A percentile compares a stretch with the other conserved stretches of the same genome.
Evolutionary conservation across 2,888 invertebrate species (phyloP).

Genomic region (Thumatha senex): DNA sequence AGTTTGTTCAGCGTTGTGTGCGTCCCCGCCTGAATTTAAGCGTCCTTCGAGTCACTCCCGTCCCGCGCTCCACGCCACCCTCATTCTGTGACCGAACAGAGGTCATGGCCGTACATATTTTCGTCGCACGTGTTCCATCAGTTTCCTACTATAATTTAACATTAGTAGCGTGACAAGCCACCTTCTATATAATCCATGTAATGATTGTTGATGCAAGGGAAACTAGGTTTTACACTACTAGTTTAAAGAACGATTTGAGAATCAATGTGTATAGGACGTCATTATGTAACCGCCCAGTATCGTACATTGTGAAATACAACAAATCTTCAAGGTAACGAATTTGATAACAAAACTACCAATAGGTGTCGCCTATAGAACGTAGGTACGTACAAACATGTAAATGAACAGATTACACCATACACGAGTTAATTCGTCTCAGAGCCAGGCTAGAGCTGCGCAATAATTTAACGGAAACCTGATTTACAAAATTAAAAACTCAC

Average conservation of each 20-base stretch:
- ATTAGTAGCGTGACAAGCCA: not conserved
- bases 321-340: slow-evolving; percentile 6
- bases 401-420: not conserved
- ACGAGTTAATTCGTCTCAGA: not conserved
- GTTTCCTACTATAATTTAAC: slow-evolving; percentile 39
- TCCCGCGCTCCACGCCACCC: slow-evolving; percentile 47
- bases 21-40: slow-evolving; percentile 23
- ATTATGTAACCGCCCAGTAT: not conserved
- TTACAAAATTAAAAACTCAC: not conserved
- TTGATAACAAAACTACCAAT: slow-evolving; percentile 12
- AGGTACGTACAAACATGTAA: not conserved
- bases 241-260: slow-evolving; percentile 6
- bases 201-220: slow-evolving; percentile 7
- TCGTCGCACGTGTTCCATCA: slow-evolving; percentile 54
- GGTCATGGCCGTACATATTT: slow-evolving; percentile 76
- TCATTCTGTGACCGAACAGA: slow-evolving; percentile 62
- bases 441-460: not conserved
- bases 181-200: slow-evolving; percentile 9
- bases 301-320: not conserved
- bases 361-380: not conserved
- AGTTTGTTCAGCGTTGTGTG: slow-evolving; percentile 34
- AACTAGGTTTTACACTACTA: slow-evolving; percentile 2
- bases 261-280: not conserved
- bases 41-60: slow-evolving; percentile 55
- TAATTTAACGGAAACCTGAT: slow-evolving; percentile 1